A percentile compares a stretch with the other conserved stretches of the same genome.
Conservation (phyloP, 2,113 vertebrate species). For the Uria lomvia region DNA sequence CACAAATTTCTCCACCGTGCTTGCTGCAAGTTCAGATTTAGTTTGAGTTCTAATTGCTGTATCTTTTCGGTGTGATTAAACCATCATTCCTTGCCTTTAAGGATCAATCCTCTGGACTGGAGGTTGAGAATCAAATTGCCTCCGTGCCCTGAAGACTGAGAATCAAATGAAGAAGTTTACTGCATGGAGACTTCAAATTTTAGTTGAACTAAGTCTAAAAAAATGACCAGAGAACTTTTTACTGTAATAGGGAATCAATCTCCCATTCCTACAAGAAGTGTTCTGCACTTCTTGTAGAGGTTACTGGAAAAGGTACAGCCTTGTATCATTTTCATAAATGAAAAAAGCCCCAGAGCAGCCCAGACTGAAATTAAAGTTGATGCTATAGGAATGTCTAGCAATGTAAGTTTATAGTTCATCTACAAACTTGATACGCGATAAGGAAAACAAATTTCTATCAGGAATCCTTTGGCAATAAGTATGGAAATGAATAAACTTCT, state of each 20-base stretch:
- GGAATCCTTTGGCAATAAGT: neutral
- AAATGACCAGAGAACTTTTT: slow-evolving; percentile 49
- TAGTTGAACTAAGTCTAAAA: slow-evolving; percentile 40
- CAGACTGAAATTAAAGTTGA: neutral
- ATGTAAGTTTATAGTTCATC: neutral
- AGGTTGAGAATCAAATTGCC: slow-evolving; percentile 62
- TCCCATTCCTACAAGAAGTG: neutral
- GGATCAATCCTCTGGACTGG: slow-evolving; percentile 38
- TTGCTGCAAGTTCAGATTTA: slow-evolving; percentile 49
- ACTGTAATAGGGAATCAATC: slow-evolving; percentile 36
- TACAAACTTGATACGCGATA: neutral
- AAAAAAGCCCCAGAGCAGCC: neutral
- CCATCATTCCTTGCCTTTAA: slow-evolving; percentile 65
- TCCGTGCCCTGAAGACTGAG: slow-evolving; percentile 56
- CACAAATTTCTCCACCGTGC: neutral
- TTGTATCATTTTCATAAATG: neutral
- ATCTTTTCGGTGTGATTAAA: slow-evolving; percentile 66
- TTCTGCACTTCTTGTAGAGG: neutral
- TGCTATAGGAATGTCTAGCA: neutral
- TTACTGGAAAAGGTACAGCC: neutral
- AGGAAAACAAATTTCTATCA: neutral
- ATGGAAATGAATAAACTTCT: slow-evolving; percentile 1
- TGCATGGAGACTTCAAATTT: slow-evolving; percentile 24
- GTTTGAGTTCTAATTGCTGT: slow-evolving; percentile 55
- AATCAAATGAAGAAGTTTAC: slow-evolving; percentile 64